phyloP scores from a whole-genome alignment of 2,113 vertebrate species.

The Cacatua alba region DNA sequence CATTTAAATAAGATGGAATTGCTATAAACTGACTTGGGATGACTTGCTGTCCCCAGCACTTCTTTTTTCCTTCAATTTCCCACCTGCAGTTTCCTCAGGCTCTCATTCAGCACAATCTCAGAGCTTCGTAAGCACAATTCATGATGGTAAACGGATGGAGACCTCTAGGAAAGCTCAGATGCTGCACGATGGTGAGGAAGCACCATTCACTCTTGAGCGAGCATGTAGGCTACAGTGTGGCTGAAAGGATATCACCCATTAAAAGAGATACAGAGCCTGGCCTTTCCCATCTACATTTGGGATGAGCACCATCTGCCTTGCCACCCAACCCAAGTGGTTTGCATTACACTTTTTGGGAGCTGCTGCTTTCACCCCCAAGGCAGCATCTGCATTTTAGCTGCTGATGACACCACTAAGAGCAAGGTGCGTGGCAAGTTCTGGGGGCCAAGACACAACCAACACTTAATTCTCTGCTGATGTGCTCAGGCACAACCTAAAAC shows the following conservation, averaged over 20 bases:
- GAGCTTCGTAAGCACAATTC: background rate
- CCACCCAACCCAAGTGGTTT: background rate
- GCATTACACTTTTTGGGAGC: background rate
- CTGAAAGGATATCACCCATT: background rate
- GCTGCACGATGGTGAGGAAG: background rate
- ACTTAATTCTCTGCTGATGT: fast-evolving
- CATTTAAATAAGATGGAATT: background rate
- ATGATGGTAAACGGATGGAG: background rate
- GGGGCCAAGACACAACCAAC: background rate
- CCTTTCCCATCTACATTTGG: background rate
- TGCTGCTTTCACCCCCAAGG: background rate
- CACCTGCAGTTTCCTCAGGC: background rate
- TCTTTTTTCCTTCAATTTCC: background rate
- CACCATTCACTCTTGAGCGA: background rate
- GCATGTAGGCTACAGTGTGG: fast-evolving
- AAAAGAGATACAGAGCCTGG: background rate
- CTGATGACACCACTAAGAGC: background rate
- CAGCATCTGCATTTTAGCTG: background rate
- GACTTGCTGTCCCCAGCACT: background rate
- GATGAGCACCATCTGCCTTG: background rate
- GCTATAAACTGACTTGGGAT: background rate
- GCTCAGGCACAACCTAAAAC: background rate
- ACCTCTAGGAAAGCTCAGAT: background rate
- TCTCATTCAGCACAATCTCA: background rate
- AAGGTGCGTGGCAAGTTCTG: background rate